Percentiles rank a stretch among this genome's conserved stretches.
phyloP scores from a whole-genome alignment of 2,113 vertebrate genomes.

The Paratilapia polleni region DNA sequence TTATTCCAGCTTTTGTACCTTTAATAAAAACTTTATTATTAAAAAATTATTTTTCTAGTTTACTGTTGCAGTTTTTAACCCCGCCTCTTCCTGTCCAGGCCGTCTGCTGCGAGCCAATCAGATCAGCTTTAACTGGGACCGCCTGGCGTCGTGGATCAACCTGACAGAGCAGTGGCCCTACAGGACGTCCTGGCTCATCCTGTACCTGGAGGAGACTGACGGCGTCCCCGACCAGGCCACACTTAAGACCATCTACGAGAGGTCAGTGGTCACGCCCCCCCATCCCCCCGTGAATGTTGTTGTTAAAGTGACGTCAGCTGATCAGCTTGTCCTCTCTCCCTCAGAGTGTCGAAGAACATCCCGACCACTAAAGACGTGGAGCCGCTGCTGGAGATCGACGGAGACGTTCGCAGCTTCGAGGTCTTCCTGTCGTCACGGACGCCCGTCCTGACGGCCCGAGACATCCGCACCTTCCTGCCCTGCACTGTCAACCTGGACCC shows the following conservation, averaged over 20 bases:
- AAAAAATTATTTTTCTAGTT: no score
- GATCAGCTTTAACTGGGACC: slow-evolving; percentile 96
- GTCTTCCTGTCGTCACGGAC: slow-evolving; percentile 95
- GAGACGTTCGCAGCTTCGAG: slow-evolving; percentile 94
- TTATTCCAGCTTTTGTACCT: neutral
- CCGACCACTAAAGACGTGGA: slow-evolving; percentile 98
- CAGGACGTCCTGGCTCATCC: slow-evolving; percentile 95
- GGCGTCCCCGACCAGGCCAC: slow-evolving; percentile 89
- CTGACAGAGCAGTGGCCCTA: slow-evolving; percentile 99
- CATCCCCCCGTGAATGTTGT: neutral
- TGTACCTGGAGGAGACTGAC: slow-evolving; percentile 94
- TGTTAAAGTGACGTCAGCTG: neutral
- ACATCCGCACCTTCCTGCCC: slow-evolving; percentile 94
- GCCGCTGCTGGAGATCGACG: slow-evolving; percentile 97
- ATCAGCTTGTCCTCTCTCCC: neutral
- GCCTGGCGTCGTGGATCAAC: slow-evolving; percentile 98
- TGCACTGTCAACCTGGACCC: slow-evolving; percentile 98
- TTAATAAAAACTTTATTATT: neutral
- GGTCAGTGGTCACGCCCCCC: slow-evolving; percentile 78
- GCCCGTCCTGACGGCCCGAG: slow-evolving; percentile 90
- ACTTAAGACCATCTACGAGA: slow-evolving; percentile 94
- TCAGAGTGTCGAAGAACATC: slow-evolving; percentile 95
- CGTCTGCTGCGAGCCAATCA: slow-evolving; percentile 96
- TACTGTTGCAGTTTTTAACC: no score
- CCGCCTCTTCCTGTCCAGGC: slow-evolving; percentile 72